Evolutionary conservation across 2,888 invertebrate species (phyloP).

Genomic region (Galerucella nymphaeae): DNA sequence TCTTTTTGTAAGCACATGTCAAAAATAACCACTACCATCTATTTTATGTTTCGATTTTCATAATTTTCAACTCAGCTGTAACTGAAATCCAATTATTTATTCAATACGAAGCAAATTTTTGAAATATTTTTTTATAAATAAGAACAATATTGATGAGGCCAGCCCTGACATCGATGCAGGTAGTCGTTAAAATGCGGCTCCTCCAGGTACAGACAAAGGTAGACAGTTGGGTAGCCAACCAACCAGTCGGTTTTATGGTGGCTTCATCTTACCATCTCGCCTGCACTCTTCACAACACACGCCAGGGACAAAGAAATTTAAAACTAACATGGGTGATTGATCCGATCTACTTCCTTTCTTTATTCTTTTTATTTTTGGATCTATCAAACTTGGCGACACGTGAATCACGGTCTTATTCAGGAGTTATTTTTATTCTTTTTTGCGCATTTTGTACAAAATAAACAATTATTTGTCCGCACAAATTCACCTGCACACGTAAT

Average conservation of each 20-base stretch:
- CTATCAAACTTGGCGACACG: conserved; percentile 32
- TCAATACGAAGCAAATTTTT: neutral
- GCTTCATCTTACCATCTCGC: conserved; percentile 32
- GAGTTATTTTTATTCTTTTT: neutral
- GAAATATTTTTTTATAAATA: neutral
- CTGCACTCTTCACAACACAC: conserved; percentile 17
- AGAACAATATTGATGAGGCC: conserved; percentile 9
- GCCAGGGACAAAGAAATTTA: conserved; percentile 42
- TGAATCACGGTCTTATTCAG: conserved; percentile 25
- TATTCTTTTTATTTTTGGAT: neutral
- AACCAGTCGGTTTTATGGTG: conserved; percentile 42
- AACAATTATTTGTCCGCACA: conserved; percentile 11
- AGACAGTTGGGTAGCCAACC: conserved; percentile 51
- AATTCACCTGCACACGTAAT: too few relatives aligned
- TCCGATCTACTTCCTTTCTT: conserved; percentile 35
- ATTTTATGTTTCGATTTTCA: too few relatives aligned
- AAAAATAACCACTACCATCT: too few relatives aligned
- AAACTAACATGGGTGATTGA: conserved; percentile 43
- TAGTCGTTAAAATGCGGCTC: conserved; percentile 36
- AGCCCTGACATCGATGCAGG: conserved; percentile 34
- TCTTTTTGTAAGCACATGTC: too few relatives aligned
- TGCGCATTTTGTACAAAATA: conserved; percentile 2
- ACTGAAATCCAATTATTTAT: neutral
- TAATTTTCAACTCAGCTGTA: too few relatives aligned
- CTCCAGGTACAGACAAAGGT: conserved; percentile 49